Percentiles rank a stretch among this genome's conserved stretches.
Evolutionary conservation across 2,797 vertebrate species (phyloP).

Genomic region (Cygnus olor): DNA sequence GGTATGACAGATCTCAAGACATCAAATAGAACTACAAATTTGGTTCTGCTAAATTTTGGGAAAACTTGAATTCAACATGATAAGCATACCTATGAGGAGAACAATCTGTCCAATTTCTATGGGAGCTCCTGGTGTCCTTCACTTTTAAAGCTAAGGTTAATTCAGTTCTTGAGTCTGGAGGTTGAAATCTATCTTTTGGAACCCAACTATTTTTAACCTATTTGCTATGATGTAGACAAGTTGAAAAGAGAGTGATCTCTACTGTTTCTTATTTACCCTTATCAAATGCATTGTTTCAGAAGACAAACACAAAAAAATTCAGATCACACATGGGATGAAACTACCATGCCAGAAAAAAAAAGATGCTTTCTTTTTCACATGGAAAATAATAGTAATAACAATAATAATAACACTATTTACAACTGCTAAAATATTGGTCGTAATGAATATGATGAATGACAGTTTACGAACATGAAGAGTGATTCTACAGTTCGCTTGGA

Average conservation of each 20-base stretch:
- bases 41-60: neutral
- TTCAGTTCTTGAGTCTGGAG: neutral
- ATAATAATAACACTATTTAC: neutral
- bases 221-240: neutral
- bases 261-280: neutral
- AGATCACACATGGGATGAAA: neutral
- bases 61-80: neutral
- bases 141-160: neutral
- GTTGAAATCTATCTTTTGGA: neutral
- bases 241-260: neutral
- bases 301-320: neutral
- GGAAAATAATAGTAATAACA: neutral
- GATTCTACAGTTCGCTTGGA: neutral
- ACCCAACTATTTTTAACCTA: neutral
- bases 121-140: neutral
- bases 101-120: fast-evolving
- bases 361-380: neutral
- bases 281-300: neutral
- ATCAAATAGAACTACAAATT: neutral
- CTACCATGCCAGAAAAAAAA: neutral
- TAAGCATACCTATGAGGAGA: neutral
- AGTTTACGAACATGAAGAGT: neutral
- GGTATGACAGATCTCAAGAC: neutral
- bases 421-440: neutral
- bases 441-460: neutral